A percentile compares a stretch with the other conserved stretches of the same genome.
Conservation (phyloP, 2,113 vertebrate genomes). For the Rattus rattus region DNA sequence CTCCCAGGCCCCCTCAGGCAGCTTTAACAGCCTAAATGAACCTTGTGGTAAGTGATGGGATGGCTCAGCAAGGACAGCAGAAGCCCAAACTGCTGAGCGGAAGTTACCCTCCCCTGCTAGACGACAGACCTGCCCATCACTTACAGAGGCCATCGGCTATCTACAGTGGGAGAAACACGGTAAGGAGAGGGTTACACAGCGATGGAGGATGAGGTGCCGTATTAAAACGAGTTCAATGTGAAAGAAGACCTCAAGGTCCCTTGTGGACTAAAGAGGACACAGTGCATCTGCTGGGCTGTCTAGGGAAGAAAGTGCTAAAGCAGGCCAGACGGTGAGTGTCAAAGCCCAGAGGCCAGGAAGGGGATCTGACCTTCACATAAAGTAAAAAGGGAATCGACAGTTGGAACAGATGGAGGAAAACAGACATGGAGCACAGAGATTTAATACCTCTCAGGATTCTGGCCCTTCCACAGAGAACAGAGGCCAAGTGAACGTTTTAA, state of each 20-base stretch:
- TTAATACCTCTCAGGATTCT: background rate
- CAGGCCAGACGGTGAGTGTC: background rate
- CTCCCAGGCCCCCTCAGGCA: background rate
- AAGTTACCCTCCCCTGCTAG: background rate
- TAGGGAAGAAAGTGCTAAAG: constrained; percentile 3
- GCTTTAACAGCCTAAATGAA: background rate
- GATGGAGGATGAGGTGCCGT: background rate
- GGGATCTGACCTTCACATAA: background rate
- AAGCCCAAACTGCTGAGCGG: background rate
- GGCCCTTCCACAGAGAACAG: constrained; percentile 1
- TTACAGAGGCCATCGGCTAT: background rate
- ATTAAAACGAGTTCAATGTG: background rate
- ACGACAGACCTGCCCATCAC: background rate
- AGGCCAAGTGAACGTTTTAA: background rate
- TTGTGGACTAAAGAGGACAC: background rate
- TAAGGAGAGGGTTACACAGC: background rate
- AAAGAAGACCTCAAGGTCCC: background rate
- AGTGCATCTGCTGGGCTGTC: background rate
- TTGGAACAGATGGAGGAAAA: background rate
- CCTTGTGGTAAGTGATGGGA: too few species aligned
- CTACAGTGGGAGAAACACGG: background rate
- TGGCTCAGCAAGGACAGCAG: background rate
- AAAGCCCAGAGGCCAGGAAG: background rate
- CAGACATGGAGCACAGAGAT: background rate
- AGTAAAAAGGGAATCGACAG: constrained; percentile 17